Percentiles rank a stretch among this genome's conserved stretches.
These are phyloP conservation scores for Chrysolina haemoptera DNA, from an alignment of 2,888 invertebrate species.

Conservation along the genomic window DNA sequence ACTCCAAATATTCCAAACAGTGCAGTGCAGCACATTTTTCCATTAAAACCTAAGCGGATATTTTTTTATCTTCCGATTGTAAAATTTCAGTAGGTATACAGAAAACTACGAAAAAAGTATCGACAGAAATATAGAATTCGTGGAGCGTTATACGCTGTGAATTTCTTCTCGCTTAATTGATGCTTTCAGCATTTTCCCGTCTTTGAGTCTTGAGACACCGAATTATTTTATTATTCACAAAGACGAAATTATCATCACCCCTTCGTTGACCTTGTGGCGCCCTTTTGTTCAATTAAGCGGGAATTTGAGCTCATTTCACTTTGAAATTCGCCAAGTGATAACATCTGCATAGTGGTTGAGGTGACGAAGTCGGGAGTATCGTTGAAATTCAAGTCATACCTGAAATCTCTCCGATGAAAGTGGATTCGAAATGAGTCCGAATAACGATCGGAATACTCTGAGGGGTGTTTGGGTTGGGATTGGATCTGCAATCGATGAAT, in stretches of 20 bases:
- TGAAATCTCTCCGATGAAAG: background rate
- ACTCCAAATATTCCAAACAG: too few relatives aligned
- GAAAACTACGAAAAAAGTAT: too few relatives aligned
- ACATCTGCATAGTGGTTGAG: constrained; percentile 26
- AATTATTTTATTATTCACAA: constrained; percentile 8
- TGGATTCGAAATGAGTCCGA: background rate
- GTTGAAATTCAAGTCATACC: constrained; percentile 1
- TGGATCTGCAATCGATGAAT: background rate
- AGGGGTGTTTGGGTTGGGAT: background rate
- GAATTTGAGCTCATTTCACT: constrained; percentile 19
- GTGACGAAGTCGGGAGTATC: constrained; percentile 18
- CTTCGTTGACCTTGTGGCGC: constrained; percentile 4
- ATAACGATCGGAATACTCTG: background rate
- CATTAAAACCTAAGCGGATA: too few relatives aligned
- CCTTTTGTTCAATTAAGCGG: constrained; percentile 25
- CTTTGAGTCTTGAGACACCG: background rate
- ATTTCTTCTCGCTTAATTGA: background rate
- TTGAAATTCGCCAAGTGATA: constrained; percentile 1
- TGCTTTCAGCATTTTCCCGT: constrained; percentile 1
- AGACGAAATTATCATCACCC: constrained; percentile 12
- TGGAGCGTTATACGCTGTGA: background rate
- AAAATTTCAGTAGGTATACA: too few relatives aligned
- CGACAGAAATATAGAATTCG: background rate
- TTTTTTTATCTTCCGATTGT: too few relatives aligned
- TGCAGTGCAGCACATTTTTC: too few relatives aligned